These are phyloP conservation scores for Napeogenes inachia DNA, from an alignment of 2,888 invertebrate species.

Conservation along the genomic window DNA sequence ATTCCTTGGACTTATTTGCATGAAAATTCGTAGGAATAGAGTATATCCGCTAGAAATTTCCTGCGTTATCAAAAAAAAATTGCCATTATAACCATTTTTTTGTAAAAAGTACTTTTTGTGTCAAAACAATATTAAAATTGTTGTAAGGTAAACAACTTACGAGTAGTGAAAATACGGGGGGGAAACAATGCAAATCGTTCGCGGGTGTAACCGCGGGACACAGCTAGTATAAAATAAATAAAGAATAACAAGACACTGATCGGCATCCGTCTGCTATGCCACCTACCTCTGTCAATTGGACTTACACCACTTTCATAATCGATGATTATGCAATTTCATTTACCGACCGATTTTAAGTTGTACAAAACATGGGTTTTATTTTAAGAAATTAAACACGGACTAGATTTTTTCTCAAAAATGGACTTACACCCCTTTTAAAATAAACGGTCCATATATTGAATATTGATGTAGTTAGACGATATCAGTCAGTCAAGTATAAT, in stretches of 20 bases:
- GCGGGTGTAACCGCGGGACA: conserved; percentile 9
- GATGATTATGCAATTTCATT: conserved; percentile 17
- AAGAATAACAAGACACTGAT: background rate
- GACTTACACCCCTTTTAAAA: conserved; percentile 2
- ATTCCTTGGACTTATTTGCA: too few species aligned
- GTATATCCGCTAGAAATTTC: too few species aligned
- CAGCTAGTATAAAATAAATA: conserved; percentile 6
- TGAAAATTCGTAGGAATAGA: too few species aligned
- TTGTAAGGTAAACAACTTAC: conserved; percentile 5
- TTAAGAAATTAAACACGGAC: conserved; percentile 12
- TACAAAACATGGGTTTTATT: conserved; percentile 12
- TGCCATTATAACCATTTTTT: too few species aligned
- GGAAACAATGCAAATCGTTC: conserved; percentile 14
- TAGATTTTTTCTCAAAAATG: conserved; percentile 7
- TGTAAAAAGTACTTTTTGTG: too few species aligned
- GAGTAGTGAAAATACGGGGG: conserved; percentile 18
- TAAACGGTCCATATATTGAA: conserved; percentile 1
- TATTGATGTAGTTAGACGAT: too few species aligned
- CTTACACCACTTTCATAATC: conserved; percentile 16
- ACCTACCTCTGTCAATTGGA: conserved; percentile 16
- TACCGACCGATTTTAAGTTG: conserved; percentile 15
- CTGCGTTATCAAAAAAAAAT: too few species aligned
- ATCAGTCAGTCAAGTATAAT: too few species aligned
- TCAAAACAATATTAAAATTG: too few species aligned
- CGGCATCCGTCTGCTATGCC: too few species aligned